Percentiles rank a stretch among this genome's conserved stretches.
These are phyloP conservation scores for Hyposoter didymator DNA, from an alignment of 2,888 invertebrate species.

Conservation along the genomic window DNA sequence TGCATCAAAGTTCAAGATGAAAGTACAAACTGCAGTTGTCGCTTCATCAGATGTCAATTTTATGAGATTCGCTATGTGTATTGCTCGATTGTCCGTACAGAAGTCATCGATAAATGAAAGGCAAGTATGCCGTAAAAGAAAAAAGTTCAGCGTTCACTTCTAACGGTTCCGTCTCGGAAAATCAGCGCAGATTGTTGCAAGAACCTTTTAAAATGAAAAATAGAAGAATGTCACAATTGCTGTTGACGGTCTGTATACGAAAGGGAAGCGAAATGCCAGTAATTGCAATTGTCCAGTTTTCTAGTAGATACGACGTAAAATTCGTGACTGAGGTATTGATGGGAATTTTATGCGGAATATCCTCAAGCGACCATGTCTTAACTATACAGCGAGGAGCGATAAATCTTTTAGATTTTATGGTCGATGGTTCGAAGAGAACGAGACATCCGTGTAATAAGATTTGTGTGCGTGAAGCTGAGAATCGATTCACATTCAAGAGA, in stretches of 20 bases:
- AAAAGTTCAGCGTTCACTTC: background rate
- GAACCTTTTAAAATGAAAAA: background rate
- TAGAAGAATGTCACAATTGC: slow-evolving; percentile 8
- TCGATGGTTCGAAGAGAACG: background rate
- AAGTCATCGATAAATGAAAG: background rate
- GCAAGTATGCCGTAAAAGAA: background rate
- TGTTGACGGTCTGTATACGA: background rate
- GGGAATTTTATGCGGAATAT: slow-evolving; percentile 27
- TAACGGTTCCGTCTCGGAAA: background rate
- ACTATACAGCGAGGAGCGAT: background rate
- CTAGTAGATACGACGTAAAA: slow-evolving; percentile 24
- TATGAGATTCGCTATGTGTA: slow-evolving; percentile 19
- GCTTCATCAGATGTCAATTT: slow-evolving; percentile 18
- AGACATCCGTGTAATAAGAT: background rate
- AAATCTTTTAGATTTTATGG: slow-evolving; percentile 30
- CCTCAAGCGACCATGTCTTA: background rate
- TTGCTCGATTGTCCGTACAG: background rate
- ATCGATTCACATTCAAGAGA: slow-evolving; percentile 41
- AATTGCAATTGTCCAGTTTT: slow-evolving; percentile 31
- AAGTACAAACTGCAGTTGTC: background rate
- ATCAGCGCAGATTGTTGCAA: slow-evolving; percentile 35
- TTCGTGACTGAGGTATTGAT: slow-evolving; percentile 4
- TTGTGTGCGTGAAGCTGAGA: background rate
- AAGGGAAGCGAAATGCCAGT: background rate
- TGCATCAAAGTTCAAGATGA: background rate